phyloP scores from a whole-genome alignment of 1,140 invertebrate genomes.

The Bombus terrestris region DNA sequence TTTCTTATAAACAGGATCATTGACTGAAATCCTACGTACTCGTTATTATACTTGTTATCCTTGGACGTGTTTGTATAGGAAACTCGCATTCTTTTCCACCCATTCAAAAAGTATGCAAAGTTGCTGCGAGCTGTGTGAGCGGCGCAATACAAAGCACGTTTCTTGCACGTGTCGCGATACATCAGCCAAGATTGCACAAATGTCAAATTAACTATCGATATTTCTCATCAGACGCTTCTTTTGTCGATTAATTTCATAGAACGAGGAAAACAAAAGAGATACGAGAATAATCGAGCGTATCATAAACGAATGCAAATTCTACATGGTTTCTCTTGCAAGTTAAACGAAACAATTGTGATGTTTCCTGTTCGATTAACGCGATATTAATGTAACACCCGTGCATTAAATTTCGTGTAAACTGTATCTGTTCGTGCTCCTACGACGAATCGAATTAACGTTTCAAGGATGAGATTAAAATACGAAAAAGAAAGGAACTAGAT shows the following conservation, averaged over 20 bases:
- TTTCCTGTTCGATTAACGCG: no score
- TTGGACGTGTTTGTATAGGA: not conserved
- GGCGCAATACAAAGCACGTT: slow-evolving; percentile 37
- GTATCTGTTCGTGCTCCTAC: no score
- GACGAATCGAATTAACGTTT: no score
- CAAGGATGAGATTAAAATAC: not conserved
- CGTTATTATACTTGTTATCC: slow-evolving; percentile 36
- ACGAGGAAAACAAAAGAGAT: not conserved
- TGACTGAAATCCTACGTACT: not conserved
- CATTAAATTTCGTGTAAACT: no score
- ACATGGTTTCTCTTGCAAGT: no score
- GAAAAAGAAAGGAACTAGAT: no score
- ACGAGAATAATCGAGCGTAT: not conserved
- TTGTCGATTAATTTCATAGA: no score
- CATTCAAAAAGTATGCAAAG: slow-evolving; percentile 5
- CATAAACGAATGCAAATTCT: not conserved
- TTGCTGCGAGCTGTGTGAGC: not conserved
- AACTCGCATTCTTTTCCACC: slow-evolving; percentile 3
- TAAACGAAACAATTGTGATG: no score
- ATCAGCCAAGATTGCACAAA: slow-evolving; percentile 14
- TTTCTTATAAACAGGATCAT: not conserved
- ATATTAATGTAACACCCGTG: no score
- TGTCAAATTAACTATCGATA: slow-evolving; percentile 31
- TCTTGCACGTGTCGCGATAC: slow-evolving; percentile 21
- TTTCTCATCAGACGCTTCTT: not conserved